Percentiles rank a stretch among this genome's conserved stretches.
These are phyloP conservation scores for Colletes gigas DNA, from an alignment of 1,140 invertebrate genomes.

Conservation along the genomic window DNA sequence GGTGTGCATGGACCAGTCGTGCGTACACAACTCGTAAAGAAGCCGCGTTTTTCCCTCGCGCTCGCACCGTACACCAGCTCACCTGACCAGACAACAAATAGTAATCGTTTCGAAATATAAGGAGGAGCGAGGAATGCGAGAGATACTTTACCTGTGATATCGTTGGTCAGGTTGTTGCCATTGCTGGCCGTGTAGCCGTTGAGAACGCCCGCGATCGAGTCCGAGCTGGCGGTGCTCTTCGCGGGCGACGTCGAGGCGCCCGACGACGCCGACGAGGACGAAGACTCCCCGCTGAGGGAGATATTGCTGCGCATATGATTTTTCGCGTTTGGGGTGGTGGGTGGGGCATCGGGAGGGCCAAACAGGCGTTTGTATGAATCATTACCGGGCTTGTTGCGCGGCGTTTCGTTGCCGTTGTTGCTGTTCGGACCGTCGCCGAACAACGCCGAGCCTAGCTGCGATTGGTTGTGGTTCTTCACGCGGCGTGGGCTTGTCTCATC, in stretches of 20 bases:
- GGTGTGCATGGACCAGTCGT: background rate
- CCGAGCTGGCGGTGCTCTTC: constrained; percentile 74
- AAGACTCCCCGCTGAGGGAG: constrained; percentile 68
- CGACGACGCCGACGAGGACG: constrained; percentile 46
- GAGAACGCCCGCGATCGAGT: constrained; percentile 65
- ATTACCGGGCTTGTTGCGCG: constrained; percentile 81
- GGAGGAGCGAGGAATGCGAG: background rate
- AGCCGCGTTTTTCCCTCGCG: constrained; percentile 30
- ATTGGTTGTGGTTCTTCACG: constrained; percentile 75
- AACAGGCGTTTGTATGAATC: constrained; percentile 81
- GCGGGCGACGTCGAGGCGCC: constrained; percentile 62
- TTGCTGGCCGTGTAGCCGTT: constrained; percentile 73
- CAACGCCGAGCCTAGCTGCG: constrained; percentile 76
- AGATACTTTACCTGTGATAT: constrained; percentile 75
- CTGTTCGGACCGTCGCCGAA: constrained; percentile 71
- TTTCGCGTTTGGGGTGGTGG: constrained; percentile 77
- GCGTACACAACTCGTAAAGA: constrained; percentile 20
- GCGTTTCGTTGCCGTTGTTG: constrained; percentile 65
- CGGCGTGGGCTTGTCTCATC: constrained; percentile 75
- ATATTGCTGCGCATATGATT: constrained; percentile 79
- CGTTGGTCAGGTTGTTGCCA: constrained; percentile 69
- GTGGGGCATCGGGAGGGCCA: constrained; percentile 79
- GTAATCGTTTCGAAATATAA: background rate
- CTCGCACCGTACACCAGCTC: constrained; percentile 43
- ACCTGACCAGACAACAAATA: constrained; percentile 31